Base-by-base conservation (phyloP, 2,888 invertebrate genomes). In the Agriopis marginaria region DNA sequence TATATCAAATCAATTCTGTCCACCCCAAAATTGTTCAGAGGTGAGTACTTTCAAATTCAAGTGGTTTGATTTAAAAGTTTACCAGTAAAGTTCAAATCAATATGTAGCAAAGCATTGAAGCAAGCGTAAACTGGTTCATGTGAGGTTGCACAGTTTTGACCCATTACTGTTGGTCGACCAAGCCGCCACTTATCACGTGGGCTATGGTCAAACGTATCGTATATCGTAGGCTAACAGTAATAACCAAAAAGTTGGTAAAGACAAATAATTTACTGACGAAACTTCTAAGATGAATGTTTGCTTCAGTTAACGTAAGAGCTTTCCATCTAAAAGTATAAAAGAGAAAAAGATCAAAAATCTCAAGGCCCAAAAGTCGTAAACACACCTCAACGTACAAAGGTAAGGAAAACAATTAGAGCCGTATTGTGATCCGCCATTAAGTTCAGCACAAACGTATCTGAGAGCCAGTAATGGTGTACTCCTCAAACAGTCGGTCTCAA, bases 401-500 rank as follows among this genome's bases (percentile, higher is more conserved):
- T 88, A 90, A 88, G 87, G 88, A 89, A 90, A 93, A 93, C 92
- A 93, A 93, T 93, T 92, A 93, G 86, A 86, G 83, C 75, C 83
- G 84, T 89, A 90, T 90, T 85, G 89, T 86, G 88, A 88, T 85
- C 86, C 85, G 87, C 91, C 89, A 93, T 92, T 92, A 93, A 89
- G 87, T 88, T 84, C 92, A 84, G 83, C 83, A 91, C 91, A 91
- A 90, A 88, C 93, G 92, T 92, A 92, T 91, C 91, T 89, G 83
- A 83, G 86, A 81, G 84, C 83, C 88, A 80, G 91, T 93, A 93
- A 93, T 92, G 89, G 92, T 79, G 87, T 84, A 85, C 87, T 85
- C 92, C 91, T 91, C 92, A 92, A 92, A 93, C 92, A 89, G 87
- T 84, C 85, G 85, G 86, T 86, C 89, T 93, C 93, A 92, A 93